phyloP scores from a whole-genome alignment of 1,140 invertebrate species.

The Pseudomyrmex gracilis region DNA sequence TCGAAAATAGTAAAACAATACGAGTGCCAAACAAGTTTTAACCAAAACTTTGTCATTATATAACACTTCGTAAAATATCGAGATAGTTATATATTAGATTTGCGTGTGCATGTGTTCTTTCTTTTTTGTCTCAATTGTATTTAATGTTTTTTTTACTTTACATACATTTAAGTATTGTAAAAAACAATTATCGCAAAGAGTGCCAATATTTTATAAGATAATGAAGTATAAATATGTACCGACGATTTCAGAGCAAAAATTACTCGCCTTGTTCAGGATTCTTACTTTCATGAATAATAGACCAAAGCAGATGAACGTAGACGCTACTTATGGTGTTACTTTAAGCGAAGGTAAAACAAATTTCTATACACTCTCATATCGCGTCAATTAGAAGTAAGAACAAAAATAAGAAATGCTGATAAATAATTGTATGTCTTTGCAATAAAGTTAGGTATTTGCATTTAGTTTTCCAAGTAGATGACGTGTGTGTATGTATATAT shows the following conservation, averaged over 20 bases:
- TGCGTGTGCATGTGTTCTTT: background rate
- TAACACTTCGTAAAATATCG: background rate
- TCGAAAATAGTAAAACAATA: background rate
- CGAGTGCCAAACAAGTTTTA: background rate
- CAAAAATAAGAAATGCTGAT: background rate
- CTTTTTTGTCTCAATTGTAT: conserved; percentile 10
- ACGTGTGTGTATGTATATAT: background rate
- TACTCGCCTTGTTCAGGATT: conserved; percentile 69
- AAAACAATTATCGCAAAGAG: background rate
- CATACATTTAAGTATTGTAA: background rate
- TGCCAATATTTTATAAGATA: background rate
- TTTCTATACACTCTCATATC: background rate
- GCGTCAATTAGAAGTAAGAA: background rate
- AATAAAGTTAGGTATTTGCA: background rate
- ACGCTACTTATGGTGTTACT: conserved; percentile 76
- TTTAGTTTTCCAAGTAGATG: background rate
- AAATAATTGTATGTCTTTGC: conserved; percentile 10
- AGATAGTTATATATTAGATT: background rate
- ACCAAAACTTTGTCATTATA: background rate
- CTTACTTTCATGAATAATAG: conserved; percentile 72
- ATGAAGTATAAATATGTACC: conserved; percentile 11
- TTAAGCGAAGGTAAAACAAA: conserved; percentile 77
- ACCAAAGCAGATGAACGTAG: conserved; percentile 77
- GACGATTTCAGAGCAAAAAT: conserved; percentile 69
- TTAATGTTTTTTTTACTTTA: conserved; percentile 2